A percentile compares a stretch with the other conserved stretches of the same genome.
These are phyloP conservation scores for Spatulosminthurus flaviceps DNA, from an alignment of 2,888 invertebrate genomes.

Conservation along the genomic window DNA sequence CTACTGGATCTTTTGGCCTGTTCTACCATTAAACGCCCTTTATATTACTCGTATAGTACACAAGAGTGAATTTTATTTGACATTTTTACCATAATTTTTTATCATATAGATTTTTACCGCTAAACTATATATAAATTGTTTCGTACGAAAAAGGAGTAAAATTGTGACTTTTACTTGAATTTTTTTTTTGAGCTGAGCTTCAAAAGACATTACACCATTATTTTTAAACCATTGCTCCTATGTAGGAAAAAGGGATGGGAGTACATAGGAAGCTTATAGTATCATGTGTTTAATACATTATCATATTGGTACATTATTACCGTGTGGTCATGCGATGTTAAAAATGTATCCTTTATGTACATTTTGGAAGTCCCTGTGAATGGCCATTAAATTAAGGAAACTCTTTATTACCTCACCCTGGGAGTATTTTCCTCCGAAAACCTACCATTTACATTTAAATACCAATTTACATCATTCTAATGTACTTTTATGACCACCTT, in stretches of 20 bases:
- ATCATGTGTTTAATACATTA: background rate
- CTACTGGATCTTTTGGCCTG: background rate
- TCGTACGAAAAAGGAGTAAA: no score
- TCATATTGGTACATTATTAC: background rate
- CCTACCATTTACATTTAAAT: background rate
- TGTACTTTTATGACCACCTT: background rate
- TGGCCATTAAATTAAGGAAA: background rate
- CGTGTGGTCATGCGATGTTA: no score
- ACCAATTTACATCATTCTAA: background rate
- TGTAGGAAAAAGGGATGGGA: background rate
- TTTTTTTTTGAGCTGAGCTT: background rate
- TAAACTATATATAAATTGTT: no score
- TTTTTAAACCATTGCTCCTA: conserved; percentile 6
- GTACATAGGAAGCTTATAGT: no score
- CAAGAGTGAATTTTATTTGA: conserved; percentile 4
- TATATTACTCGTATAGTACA: no score
- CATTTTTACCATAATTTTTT: background rate
- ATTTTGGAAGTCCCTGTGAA: background rate
- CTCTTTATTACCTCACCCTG: conserved; percentile 4
- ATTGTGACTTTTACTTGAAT: background rate
- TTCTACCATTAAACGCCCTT: conserved; percentile 15
- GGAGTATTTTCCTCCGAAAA: background rate
- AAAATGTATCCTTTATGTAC: background rate
- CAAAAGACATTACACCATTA: no score
- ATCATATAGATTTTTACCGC: no score